These are phyloP conservation scores for Eristalinus sepulchralis DNA, from an alignment of 2,888 invertebrate genomes.

Conservation along the genomic window DNA sequence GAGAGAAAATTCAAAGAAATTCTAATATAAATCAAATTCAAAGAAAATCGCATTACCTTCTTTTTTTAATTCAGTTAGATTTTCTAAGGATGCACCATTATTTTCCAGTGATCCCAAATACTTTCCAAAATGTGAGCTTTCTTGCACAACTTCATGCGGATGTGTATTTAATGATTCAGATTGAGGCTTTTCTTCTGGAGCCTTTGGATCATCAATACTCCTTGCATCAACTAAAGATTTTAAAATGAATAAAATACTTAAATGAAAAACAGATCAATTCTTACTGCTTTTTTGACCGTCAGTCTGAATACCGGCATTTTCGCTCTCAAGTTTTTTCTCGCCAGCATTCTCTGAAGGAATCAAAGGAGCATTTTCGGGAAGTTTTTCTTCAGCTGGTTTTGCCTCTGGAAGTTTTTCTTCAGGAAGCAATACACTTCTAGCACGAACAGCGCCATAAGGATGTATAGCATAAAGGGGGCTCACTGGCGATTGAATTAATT, in stretches of 20 bases:
- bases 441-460: slow-evolving; percentile 71
- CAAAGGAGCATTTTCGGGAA: not conserved
- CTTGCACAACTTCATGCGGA: not conserved
- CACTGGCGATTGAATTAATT: slow-evolving; percentile 69
- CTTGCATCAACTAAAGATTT: slow-evolving; percentile 13
- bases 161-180: not conserved
- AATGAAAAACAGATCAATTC: not conserved
- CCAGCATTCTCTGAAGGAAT: not conserved
- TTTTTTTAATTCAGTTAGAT: not conserved
- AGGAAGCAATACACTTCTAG: slow-evolving; percentile 63
- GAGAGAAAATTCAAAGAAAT: not conserved
- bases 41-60: slow-evolving; percentile 13
- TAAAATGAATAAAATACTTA: not conserved
- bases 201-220: not conserved
- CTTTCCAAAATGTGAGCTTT: slow-evolving; percentile 22
- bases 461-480: slow-evolving; percentile 72
- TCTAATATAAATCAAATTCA: not conserved
- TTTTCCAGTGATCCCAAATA: slow-evolving; percentile 40
- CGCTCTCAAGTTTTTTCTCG: not conserved
- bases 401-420: slow-evolving; percentile 20
- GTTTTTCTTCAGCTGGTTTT: not conserved
- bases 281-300: slow-evolving; percentile 18
- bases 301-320: not conserved
- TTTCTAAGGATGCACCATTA: not conserved
- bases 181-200: not conserved